A percentile compares a stretch with the other conserved stretches of the same genome.
phyloP scores from a whole-genome alignment of 2,888 invertebrate genomes.

The Melolontha melolontha region DNA sequence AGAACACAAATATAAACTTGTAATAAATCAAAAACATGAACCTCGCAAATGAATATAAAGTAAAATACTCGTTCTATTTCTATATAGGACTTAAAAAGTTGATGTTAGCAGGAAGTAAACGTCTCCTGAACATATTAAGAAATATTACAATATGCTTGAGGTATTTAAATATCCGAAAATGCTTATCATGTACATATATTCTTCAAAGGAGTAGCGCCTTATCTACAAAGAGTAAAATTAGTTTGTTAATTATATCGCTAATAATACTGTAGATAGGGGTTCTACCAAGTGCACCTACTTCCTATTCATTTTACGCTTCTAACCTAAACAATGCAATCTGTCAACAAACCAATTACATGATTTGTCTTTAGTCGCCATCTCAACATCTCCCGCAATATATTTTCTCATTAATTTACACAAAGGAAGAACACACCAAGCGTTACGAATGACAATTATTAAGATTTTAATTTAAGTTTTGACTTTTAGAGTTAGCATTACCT shows the following conservation, averaged over 20 bases:
- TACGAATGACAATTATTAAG: constrained; percentile 56
- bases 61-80: too few species aligned
- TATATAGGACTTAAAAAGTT: too few species aligned
- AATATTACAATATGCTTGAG: too few species aligned
- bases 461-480: constrained; percentile 45
- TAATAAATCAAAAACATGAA: too few species aligned
- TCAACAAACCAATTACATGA: constrained; percentile 58
- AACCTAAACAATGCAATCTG: constrained; percentile 57
- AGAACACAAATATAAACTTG: too few species aligned
- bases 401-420: constrained; percentile 59
- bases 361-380: constrained; percentile 55
- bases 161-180: not conserved
- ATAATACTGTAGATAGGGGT: constrained; percentile 28
- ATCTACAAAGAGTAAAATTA: constrained; percentile 33
- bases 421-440: constrained; percentile 55
- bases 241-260: constrained; percentile 22
- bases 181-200: constrained; percentile 18
- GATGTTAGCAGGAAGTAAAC: too few species aligned
- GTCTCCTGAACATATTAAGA: too few species aligned
- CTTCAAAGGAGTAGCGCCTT: constrained; percentile 5
- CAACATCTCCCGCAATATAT: constrained; percentile 51
- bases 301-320: constrained; percentile 54
- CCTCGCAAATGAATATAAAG: too few species aligned
- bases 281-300: constrained; percentile 41
- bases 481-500: constrained; percentile 37